Evolutionary conservation across 1,140 invertebrate genomes (phyloP).

Genomic region (Drosophila triauraria): DNA sequence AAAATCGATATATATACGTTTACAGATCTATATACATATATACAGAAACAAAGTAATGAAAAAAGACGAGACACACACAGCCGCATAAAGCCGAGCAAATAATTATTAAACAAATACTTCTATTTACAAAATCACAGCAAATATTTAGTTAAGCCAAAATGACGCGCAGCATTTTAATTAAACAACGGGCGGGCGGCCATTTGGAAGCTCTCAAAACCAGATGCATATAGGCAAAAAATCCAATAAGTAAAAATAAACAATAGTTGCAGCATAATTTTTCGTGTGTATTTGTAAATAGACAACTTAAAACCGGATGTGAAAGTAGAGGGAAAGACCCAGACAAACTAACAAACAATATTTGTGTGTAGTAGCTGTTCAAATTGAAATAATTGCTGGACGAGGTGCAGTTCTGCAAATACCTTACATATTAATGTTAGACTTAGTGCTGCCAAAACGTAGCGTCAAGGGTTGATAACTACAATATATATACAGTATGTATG

Average conservation of each 20-base stretch:
- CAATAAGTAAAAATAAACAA: slow-evolving; percentile 48
- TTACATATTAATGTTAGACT: slow-evolving; percentile 38
- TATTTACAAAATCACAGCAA: slow-evolving; percentile 75
- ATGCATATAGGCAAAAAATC: slow-evolving; percentile 26
- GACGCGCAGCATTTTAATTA: slow-evolving; percentile 53
- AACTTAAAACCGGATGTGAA: slow-evolving; percentile 49
- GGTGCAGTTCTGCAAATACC: slow-evolving; percentile 27
- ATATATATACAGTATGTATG: slow-evolving; percentile 30
- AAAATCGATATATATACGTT: slow-evolving; percentile 42
- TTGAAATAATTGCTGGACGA: slow-evolving; percentile 40
- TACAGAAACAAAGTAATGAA: slow-evolving; percentile 25
- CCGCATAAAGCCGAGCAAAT: slow-evolving; percentile 57
- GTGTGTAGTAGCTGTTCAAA: slow-evolving; percentile 61
- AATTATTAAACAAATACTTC: slow-evolving; percentile 71
- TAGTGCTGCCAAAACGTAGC: slow-evolving; percentile 59
- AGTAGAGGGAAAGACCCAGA: slow-evolving; percentile 23
- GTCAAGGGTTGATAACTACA: slow-evolving; percentile 52
- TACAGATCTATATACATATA: slow-evolving; percentile 16
- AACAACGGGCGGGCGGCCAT: slow-evolving; percentile 31
- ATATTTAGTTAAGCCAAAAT: slow-evolving; percentile 72
- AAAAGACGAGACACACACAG: slow-evolving; percentile 32
- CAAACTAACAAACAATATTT: slow-evolving; percentile 34
- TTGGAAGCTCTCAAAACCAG: slow-evolving; percentile 35
- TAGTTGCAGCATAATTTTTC: slow-evolving; percentile 51
- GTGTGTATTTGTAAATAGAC: slow-evolving; percentile 75